Conservation (phyloP, 2,888 invertebrate species). For the Pollenia amentaria region DNA sequence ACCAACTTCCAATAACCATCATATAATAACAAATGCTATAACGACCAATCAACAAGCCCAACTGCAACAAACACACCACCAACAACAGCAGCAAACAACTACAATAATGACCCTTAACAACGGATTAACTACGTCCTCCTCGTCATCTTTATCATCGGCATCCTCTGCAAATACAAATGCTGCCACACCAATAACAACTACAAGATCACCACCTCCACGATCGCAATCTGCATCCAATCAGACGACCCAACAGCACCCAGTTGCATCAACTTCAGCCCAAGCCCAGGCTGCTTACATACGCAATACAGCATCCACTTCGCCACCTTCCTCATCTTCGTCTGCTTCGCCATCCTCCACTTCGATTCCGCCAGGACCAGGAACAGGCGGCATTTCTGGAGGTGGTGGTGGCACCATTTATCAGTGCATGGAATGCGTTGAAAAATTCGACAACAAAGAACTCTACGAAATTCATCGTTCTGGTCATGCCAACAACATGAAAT, state of each 20-base stretch:
- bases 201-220: constrained; percentile 49
- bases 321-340: constrained; percentile 68
- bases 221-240: constrained; percentile 29
- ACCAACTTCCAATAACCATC: constrained; percentile 59
- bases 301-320: constrained; percentile 68
- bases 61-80: constrained; percentile 71
- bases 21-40: constrained; percentile 66
- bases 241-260: constrained; percentile 62
- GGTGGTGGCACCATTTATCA: constrained; percentile 78
- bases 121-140: constrained; percentile 21
- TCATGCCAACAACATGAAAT: constrained; percentile 84
- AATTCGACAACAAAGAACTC: constrained; percentile 83
- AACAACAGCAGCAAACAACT: constrained; percentile 51
- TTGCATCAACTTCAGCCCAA: constrained; percentile 70
- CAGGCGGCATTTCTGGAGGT: neutral
- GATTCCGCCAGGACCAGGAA: constrained; percentile 61
- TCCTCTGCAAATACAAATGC: constrained; percentile 53
- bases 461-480: constrained; percentile 84
- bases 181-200: constrained; percentile 61
- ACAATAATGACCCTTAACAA: constrained; percentile 66
- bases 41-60: constrained; percentile 74
- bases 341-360: constrained; percentile 70
- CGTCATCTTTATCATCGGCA: constrained; percentile 16
- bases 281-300: constrained; percentile 67
- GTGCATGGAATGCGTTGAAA: constrained; percentile 83